Conservation (phyloP, 2,888 invertebrate species). For the Parapristionchus giblindavisi region DNA sequence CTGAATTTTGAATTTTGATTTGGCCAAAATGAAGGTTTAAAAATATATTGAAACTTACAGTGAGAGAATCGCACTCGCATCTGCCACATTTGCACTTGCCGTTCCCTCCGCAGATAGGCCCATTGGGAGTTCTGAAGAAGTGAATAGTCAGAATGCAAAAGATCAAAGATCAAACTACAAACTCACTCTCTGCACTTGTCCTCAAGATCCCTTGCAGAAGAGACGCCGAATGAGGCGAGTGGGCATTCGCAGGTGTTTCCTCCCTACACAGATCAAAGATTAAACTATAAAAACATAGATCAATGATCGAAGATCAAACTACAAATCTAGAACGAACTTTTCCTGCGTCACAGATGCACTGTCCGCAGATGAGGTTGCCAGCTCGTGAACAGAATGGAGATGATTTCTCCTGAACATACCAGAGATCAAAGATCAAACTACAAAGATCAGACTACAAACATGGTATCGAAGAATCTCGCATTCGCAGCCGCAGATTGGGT, state of each 20-base stretch:
- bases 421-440: constrained; percentile 4
- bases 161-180: constrained; percentile 33
- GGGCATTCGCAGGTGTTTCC: constrained; percentile 69
- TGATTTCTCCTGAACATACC: constrained; percentile 47
- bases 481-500: constrained; percentile 62
- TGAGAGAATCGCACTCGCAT: constrained; percentile 56
- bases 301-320: background rate
- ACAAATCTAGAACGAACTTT: too few species aligned
- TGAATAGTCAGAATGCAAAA: background rate
- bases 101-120: constrained; percentile 48
- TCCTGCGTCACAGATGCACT: constrained; percentile 42
- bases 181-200: constrained; percentile 52
- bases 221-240: constrained; percentile 50
- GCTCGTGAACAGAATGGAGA: constrained; percentile 46
- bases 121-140: constrained; percentile 40
- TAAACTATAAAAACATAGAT: too few species aligned
- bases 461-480: constrained; percentile 53
- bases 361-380: constrained; percentile 56
- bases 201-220: constrained; percentile 45
- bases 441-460: background rate
- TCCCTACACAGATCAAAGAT: constrained; percentile 40
- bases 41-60: background rate
- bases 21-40: background rate
- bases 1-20: constrained; percentile 40
- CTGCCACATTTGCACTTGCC: constrained; percentile 47